These are phyloP conservation scores for Fopius arisanus DNA, from an alignment of 1,140 invertebrate genomes.

Conservation along the genomic window DNA sequence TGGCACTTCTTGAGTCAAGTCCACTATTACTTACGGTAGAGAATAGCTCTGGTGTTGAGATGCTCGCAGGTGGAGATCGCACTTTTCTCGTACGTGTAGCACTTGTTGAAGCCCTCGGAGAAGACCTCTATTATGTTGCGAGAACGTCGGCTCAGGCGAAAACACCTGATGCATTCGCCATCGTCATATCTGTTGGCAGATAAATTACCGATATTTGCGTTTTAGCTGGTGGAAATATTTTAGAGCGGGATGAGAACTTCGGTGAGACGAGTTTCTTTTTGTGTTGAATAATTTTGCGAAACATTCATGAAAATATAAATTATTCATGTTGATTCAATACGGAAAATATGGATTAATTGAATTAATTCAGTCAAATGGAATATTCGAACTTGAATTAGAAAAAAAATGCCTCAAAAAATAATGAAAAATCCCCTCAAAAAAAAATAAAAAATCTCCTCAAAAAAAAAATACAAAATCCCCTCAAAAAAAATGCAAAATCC, in stretches of 20 bases:
- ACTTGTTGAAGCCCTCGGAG: conserved; percentile 69
- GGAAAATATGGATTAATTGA: neutral
- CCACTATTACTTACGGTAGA: conserved; percentile 56
- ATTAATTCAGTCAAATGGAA: too few species aligned
- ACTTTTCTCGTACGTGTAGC: conserved; percentile 70
- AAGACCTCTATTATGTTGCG: conserved; percentile 73
- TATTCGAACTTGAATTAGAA: too few species aligned
- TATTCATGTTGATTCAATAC: too few species aligned
- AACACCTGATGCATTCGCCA: conserved; percentile 70
- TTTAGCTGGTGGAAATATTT: too few species aligned
- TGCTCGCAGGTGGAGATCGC: conserved; percentile 69
- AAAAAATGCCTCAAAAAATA: neutral
- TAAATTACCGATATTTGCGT: too few species aligned
- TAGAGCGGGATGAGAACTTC: too few species aligned
- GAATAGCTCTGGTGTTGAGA: conserved; percentile 57
- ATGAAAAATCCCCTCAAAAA: neutral
- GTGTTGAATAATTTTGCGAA: too few species aligned
- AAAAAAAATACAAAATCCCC: neutral
- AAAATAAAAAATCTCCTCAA: neutral
- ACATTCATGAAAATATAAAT: too few species aligned
- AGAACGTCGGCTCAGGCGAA: conserved; percentile 69
- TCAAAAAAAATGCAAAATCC: neutral
- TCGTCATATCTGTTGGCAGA: conserved; percentile 62
- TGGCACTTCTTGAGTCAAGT: neutral
- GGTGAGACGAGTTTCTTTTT: too few species aligned